A percentile compares a stretch with the other conserved stretches of the same genome.
Evolutionary conservation across 2,113 vertebrate species (phyloP).

Genomic region (Otis tarda): DNA sequence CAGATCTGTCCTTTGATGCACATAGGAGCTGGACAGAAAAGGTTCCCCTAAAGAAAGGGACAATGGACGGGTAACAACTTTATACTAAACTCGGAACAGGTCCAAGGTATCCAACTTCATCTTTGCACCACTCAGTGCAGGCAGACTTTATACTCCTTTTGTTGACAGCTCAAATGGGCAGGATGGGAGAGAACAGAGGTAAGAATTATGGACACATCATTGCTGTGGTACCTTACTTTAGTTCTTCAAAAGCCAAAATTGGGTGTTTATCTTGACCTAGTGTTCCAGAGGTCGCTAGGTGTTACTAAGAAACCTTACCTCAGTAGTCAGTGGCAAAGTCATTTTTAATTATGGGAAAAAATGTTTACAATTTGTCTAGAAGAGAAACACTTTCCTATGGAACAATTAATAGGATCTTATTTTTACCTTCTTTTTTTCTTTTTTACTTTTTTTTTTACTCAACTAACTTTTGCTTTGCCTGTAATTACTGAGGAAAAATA

Average conservation of each 20-base stretch:
- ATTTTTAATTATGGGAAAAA: background rate
- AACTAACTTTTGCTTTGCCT: background rate
- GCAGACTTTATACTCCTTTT: background rate
- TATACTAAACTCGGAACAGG: background rate
- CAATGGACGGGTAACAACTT: accelerated
- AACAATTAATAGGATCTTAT: background rate
- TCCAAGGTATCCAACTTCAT: background rate
- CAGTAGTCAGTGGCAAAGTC: background rate
- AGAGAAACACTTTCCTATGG: background rate
- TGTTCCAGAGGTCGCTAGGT: background rate
- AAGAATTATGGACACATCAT: background rate
- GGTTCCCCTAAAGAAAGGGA: background rate
- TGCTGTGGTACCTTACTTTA: background rate
- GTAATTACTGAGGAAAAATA: background rate
- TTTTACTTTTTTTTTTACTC: too few species aligned
- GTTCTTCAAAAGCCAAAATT: background rate
- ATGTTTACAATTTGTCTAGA: background rate
- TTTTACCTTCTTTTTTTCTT: background rate
- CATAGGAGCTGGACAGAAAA: background rate
- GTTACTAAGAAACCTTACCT: background rate
- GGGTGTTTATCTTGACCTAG: background rate
- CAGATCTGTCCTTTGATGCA: background rate
- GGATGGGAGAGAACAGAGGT: background rate
- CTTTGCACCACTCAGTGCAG: background rate
- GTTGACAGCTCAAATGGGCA: background rate